phyloP scores from a whole-genome alignment of 2,888 invertebrate genomes.

The Rutpela maculata region DNA sequence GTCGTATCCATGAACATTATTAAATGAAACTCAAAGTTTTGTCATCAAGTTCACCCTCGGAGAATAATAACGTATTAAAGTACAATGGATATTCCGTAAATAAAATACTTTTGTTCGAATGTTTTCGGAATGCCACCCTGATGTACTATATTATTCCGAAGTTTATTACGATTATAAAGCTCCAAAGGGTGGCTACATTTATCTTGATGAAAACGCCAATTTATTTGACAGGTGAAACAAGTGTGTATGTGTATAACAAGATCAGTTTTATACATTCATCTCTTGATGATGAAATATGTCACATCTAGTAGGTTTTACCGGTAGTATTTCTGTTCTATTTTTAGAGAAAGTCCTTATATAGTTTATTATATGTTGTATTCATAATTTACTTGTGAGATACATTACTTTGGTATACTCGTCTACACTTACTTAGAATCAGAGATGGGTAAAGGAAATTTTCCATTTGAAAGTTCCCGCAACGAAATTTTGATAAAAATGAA shows the following conservation, averaged over 20 bases:
- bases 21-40: neutral
- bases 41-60: neutral
- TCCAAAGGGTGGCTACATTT: neutral
- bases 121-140: neutral
- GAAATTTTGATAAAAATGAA: too few relatives aligned
- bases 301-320: neutral
- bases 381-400: too few relatives aligned
- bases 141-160: neutral
- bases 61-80: neutral
- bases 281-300: neutral
- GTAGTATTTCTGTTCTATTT: neutral
- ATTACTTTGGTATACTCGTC: too few relatives aligned
- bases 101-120: neutral
- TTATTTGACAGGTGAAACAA: slow-evolving; percentile 1
- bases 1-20: neutral
- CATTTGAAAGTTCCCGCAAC: too few relatives aligned
- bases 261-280: neutral
- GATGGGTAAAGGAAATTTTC: too few relatives aligned
- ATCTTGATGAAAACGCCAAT: neutral
- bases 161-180: neutral
- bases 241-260: neutral
- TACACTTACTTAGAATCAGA: too few relatives aligned
- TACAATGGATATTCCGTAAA: neutral
- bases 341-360: too few relatives aligned
- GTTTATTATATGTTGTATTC: too few relatives aligned